Evolutionary conservation across 2,797 vertebrate species (phyloP), one percentile per base, ranked within the genome.

Genomic region (Fundulus diaphanus): DNA sequence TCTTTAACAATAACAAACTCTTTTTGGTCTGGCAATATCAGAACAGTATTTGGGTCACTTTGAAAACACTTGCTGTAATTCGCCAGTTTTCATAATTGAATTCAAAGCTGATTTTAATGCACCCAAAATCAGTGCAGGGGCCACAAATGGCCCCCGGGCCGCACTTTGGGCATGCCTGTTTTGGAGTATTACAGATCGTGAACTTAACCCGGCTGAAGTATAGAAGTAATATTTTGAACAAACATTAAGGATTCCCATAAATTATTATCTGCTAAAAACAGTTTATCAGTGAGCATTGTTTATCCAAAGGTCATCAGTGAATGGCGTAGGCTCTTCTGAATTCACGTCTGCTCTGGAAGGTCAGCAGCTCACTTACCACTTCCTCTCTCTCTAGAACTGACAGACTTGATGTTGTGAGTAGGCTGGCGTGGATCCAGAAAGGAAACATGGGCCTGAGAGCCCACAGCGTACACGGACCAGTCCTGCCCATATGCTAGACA

Each of bases 391-490:
- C 95, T 95, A 85, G 98, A 99, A 87, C 95, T 97, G 83, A 99
- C 97, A 0, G 98, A 99, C 88, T 97, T 99, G 74, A 98, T 95
- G 1, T 86, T 97, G 88, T 97, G 91, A n/a, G 96, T 95, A 4
- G 97, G 97, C 87, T 99, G 97, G 72, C 98, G 95, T 0, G 98
- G 98, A 88, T 99, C 98, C 88, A 99, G 93, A 74, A 99, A 99
- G 71, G 98, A 99, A 80, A 99, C 98, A 0, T 99, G 98, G 7
- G 97, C 97, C 92, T 99, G 98, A 48, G 98, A 99, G 72, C 98
- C 98, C 1, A 99, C 98, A 0, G 98, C 98, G 9, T 99, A 99
- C 71, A 99, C 96, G 0, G 98, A 99, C 98, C 98, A 99, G 83
- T 99, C 98, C 88, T 96, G 94, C 48, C 98, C 97, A 29, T 99